phyloP scores from a whole-genome alignment of 2,797 vertebrate genomes.

The Chiroxiphia lanceolata region DNA sequence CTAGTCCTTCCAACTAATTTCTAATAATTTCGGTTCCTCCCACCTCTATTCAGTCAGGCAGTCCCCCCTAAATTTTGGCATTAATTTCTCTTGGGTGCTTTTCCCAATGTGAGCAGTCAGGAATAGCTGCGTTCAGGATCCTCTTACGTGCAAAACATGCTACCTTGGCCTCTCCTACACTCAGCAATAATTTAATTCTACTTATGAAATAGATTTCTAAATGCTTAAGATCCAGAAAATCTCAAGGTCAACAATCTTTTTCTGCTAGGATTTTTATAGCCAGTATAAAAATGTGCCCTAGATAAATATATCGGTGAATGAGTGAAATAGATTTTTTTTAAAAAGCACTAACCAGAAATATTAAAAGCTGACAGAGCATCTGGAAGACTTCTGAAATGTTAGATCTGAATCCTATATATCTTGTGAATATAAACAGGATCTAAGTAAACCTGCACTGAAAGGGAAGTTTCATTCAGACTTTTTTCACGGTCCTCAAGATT shows the following conservation, averaged over 20 bases:
- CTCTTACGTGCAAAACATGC: not conserved
- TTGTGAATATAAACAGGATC: not conserved
- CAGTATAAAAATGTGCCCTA: not conserved
- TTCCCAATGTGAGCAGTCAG: not conserved
- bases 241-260: not conserved
- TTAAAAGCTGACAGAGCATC: not conserved
- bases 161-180: not conserved
- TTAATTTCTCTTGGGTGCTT: not conserved
- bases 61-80: not conserved
- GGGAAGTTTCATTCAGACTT: not conserved
- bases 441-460: not conserved
- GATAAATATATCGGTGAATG: not conserved
- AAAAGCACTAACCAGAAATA: not conserved
- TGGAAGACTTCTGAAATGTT: not conserved
- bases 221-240: not conserved
- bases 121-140: not conserved
- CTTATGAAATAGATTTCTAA: not conserved
- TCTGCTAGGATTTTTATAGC: not conserved
- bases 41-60: not conserved
- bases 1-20: not conserved
- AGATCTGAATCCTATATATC: not conserved
- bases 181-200: not conserved
- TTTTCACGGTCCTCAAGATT: not conserved
- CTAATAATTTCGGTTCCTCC: not conserved
- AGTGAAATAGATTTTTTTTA: not conserved